Conservation (phyloP, 2,113 vertebrate species). For the Caranx ignobilis region DNA sequence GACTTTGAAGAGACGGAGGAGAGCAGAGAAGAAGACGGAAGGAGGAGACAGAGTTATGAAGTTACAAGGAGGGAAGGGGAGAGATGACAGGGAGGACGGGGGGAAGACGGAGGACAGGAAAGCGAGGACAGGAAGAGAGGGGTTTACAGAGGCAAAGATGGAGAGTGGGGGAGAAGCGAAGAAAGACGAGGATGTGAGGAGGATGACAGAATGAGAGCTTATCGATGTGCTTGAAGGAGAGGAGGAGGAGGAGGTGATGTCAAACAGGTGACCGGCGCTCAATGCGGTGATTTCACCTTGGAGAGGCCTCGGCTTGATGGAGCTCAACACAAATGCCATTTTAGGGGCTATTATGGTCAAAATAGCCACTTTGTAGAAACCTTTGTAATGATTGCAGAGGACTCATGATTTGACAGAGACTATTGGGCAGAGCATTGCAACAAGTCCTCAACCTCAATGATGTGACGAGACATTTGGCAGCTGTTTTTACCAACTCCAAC, state of each 20-base stretch:
- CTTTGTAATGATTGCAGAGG: slow-evolving; percentile 1
- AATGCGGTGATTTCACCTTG: slow-evolving; percentile 1
- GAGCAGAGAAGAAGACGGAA: slow-evolving; percentile 48
- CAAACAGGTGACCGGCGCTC: not conserved
- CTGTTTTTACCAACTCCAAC: not conserved
- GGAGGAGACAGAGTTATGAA: slow-evolving; percentile 49
- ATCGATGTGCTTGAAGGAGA: not conserved
- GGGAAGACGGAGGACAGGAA: not conserved
- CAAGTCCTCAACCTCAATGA: not conserved
- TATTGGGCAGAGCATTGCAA: not conserved
- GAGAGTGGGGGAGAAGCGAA: not conserved
- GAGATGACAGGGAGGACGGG: slow-evolving; percentile 33
- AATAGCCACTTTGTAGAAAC: slow-evolving; percentile 18
- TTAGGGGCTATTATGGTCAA: slow-evolving; percentile 24
- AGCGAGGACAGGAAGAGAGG: not conserved
- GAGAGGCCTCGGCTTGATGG: slow-evolving; percentile 13
- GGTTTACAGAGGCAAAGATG: slow-evolving; percentile 15
- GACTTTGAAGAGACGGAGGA: slow-evolving; percentile 69
- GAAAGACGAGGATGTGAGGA: not conserved
- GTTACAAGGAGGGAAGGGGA: slow-evolving; percentile 35
- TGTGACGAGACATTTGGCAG: not conserved
- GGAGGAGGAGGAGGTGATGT: not conserved
- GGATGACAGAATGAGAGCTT: slow-evolving; percentile 1
- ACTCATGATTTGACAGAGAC: not conserved
- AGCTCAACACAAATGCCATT: slow-evolving; percentile 37